A percentile compares a stretch with the other conserved stretches of the same genome.
phyloP scores from a whole-genome alignment of 2,888 invertebrate genomes.

The Marasmarcha lunaedactyla region DNA sequence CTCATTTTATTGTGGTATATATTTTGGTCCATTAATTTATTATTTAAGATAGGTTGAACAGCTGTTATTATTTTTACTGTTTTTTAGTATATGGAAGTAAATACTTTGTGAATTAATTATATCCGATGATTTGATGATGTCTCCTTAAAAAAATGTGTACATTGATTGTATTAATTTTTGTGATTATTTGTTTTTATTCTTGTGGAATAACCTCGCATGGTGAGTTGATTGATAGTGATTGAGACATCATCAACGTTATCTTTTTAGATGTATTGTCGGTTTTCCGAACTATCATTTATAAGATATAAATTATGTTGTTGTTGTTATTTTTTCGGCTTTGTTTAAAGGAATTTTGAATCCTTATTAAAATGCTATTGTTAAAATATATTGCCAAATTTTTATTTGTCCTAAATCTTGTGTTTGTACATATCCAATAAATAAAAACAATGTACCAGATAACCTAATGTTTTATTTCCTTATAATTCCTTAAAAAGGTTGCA shows the following conservation, averaged over 20 bases:
- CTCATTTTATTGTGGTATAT: conserved; percentile 37
- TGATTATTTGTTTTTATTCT: too few relatives aligned
- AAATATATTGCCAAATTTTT: conserved; percentile 64
- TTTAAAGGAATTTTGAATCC: conserved; percentile 21
- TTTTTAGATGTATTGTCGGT: neutral
- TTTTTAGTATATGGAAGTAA: too few relatives aligned
- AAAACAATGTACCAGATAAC: conserved; percentile 49
- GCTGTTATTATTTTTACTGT: conserved; percentile 41
- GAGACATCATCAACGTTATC: conserved; percentile 3
- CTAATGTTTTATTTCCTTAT: neutral
- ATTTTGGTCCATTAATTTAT: conserved; percentile 52
- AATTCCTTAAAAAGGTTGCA: too few relatives aligned
- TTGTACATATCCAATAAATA: conserved; percentile 68
- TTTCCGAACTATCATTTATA: conserved; percentile 33
- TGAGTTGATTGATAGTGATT: too few relatives aligned
- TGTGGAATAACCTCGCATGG: too few relatives aligned
- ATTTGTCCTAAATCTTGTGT: conserved; percentile 61
- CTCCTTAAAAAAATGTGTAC: too few relatives aligned
- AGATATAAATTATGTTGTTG: conserved; percentile 44
- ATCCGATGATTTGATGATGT: neutral
- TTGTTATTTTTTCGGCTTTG: conserved; percentile 50
- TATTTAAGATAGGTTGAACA: conserved; percentile 43
- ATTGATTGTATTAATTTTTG: too few relatives aligned
- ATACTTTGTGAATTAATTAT: neutral
- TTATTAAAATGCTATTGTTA: conserved; percentile 31